Conservation (phyloP, 2,113 vertebrate genomes). For the Clinocottus analis region DNA sequence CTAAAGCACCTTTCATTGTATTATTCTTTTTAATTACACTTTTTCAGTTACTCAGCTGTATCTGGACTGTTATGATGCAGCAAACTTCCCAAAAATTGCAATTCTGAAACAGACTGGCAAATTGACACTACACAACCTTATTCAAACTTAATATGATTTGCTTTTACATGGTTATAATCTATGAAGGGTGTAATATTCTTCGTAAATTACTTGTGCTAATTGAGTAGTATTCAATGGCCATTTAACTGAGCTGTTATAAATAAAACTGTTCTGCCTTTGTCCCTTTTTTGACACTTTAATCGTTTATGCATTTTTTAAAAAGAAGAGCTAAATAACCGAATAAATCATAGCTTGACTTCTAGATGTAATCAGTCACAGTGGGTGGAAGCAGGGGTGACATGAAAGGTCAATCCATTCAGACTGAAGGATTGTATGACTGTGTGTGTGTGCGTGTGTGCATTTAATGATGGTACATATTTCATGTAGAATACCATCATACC, state of each 20-base stretch:
- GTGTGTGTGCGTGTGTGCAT: background rate
- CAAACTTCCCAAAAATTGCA: background rate
- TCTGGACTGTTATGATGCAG: background rate
- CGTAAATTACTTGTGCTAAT: background rate
- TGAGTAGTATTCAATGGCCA: conserved; percentile 13
- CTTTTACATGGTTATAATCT: conserved; percentile 61
- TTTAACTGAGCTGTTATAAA: conserved; percentile 40
- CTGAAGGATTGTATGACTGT: background rate
- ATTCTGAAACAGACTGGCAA: background rate
- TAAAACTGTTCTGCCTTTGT: conserved; percentile 28
- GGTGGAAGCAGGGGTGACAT: conserved; percentile 35
- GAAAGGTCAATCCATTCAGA: conserved; percentile 61
- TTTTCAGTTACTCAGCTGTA: background rate
- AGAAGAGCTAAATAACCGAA: too few species aligned
- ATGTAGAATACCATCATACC: too few species aligned
- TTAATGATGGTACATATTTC: too few species aligned
- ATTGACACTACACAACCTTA: background rate
- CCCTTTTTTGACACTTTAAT: too few species aligned
- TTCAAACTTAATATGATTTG: conserved; percentile 51
- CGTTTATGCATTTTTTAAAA: too few species aligned
- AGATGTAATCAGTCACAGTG: conserved; percentile 49
- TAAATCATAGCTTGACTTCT: too few species aligned
- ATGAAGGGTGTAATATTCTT: conserved; percentile 45
- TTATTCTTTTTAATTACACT: background rate
- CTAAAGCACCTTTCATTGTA: background rate